A percentile compares a stretch with the other conserved stretches of the same genome.
These are phyloP conservation scores for Valencia hispanica DNA, from an alignment of 2,797 vertebrate genomes.

Conservation along the genomic window DNA sequence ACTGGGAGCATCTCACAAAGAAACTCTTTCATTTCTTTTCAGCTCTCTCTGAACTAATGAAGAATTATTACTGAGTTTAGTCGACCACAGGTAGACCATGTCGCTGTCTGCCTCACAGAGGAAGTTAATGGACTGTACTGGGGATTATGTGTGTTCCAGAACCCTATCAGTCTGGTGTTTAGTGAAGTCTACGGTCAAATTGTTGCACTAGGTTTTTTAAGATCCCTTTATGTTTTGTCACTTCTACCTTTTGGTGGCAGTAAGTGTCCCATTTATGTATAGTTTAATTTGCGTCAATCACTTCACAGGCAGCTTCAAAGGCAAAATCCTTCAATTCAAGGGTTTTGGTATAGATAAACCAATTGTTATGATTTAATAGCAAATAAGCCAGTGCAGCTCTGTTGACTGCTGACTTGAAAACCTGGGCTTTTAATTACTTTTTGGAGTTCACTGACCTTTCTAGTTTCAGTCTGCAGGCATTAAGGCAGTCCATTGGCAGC, in stretches of 20 bases:
- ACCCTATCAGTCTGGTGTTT: conserved; percentile 47
- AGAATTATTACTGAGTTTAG: conserved; percentile 70
- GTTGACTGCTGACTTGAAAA: conserved; percentile 26
- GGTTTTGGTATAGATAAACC: conserved; percentile 26
- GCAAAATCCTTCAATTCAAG: conserved; percentile 31
- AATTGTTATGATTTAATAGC: conserved; percentile 34
- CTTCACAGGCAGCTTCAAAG: conserved; percentile 20
- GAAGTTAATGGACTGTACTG: conserved; percentile 69
- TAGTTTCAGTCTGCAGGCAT: neutral
- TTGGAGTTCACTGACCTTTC: neutral
- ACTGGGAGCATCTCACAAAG: conserved; percentile 41
- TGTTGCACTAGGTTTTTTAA: conserved; percentile 31
- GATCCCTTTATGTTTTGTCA: conserved; percentile 4
- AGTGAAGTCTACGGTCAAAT: conserved; percentile 43
- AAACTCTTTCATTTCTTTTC: conserved; percentile 49
- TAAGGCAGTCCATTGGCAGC: neutral
- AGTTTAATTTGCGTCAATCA: conserved; percentile 2
- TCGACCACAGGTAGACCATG: conserved; percentile 58
- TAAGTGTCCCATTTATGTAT: neutral
- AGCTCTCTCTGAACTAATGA: conserved; percentile 60
- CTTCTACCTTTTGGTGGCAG: conserved; percentile 12
- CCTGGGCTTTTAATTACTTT: neutral
- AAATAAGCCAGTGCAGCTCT: conserved; percentile 50
- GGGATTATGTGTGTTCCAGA: conserved; percentile 61
- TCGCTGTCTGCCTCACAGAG: conserved; percentile 51